Evolutionary conservation across 2,888 invertebrate genomes (phyloP).

Genomic region (Caradrina kadenii): DNA sequence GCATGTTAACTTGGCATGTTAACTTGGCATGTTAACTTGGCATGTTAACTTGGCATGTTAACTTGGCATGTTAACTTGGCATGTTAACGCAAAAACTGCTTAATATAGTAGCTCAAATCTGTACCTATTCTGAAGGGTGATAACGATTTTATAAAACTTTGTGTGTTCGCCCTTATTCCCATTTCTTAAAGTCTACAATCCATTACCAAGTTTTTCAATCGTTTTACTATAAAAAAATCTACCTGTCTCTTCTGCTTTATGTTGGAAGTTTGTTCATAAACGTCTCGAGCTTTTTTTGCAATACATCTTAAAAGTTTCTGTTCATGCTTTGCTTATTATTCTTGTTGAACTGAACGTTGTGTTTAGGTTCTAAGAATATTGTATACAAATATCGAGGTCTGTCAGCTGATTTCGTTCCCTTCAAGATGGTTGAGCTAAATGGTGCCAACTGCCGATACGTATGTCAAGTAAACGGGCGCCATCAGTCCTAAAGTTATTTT

Average conservation of each 20-base stretch:
- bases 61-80: too few species aligned
- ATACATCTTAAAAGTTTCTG: conserved; percentile 57
- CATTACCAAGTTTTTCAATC: conserved; percentile 26
- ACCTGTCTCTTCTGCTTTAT: conserved; percentile 61
- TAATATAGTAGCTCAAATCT: conserved; percentile 5
- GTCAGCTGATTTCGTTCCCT: conserved; percentile 22
- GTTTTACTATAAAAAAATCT: conserved; percentile 49
- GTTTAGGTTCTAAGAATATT: conserved; percentile 41
- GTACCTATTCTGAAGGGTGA: conserved; percentile 16
- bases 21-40: too few species aligned
- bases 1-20: too few species aligned
- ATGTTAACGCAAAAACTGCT: background rate
- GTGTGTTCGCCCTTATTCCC: conserved; percentile 4
- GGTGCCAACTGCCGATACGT: too few species aligned
- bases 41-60: too few species aligned
- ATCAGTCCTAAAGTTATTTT: too few species aligned
- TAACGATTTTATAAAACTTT: conserved; percentile 7
- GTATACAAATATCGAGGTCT: conserved; percentile 18
- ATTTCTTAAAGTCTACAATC: conserved; percentile 38
- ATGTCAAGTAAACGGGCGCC: too few species aligned
- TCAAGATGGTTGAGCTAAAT: too few species aligned
- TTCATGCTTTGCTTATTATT: conserved; percentile 43
- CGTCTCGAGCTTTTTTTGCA: conserved; percentile 59
- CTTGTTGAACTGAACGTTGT: conserved; percentile 25
- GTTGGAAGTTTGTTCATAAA: conserved; percentile 63